A percentile compares a stretch with the other conserved stretches of the same genome.
Conservation (phyloP, 2,797 vertebrate species). For the Parauchenoglanis ngamensis region DNA sequence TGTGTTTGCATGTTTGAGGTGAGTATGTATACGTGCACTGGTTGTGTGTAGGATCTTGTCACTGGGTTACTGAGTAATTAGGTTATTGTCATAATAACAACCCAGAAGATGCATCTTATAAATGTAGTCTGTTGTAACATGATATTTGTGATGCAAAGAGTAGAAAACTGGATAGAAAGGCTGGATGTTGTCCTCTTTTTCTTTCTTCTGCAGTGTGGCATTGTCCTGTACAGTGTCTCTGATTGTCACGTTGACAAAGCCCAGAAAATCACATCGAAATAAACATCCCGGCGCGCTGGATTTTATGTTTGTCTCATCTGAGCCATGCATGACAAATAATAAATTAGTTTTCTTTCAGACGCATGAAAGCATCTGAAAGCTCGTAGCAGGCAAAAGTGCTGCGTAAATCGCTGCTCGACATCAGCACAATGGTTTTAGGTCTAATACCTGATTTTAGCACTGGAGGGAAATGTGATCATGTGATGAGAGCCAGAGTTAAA, state of each 20-base stretch:
- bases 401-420: conserved; percentile 33
- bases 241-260: conserved; percentile 18
- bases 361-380: conserved; percentile 74
- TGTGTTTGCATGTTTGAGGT: background rate
- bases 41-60: background rate
- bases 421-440: background rate
- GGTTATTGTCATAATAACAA: background rate
- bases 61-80: background rate
- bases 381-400: conserved; percentile 61
- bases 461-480: background rate
- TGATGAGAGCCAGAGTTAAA: background rate
- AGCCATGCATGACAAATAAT: conserved; percentile 71
- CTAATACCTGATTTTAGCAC: conserved; percentile 1
- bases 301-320: conserved; percentile 68
- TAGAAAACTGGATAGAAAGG: background rate
- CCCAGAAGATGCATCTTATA: background rate
- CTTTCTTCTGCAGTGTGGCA: background rate
- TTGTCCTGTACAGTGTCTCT: background rate
- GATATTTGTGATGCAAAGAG: background rate
- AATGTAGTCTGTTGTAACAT: too few species aligned
- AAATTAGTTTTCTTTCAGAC: conserved; percentile 80
- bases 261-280: conserved; percentile 49
- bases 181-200: background rate
- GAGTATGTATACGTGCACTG: background rate
- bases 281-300: conserved; percentile 68